Evolutionary conservation across 2,797 vertebrate genomes (phyloP), one percentile per base, ranked within the genome.

Genomic region (Orestias chungarensis): DNA sequence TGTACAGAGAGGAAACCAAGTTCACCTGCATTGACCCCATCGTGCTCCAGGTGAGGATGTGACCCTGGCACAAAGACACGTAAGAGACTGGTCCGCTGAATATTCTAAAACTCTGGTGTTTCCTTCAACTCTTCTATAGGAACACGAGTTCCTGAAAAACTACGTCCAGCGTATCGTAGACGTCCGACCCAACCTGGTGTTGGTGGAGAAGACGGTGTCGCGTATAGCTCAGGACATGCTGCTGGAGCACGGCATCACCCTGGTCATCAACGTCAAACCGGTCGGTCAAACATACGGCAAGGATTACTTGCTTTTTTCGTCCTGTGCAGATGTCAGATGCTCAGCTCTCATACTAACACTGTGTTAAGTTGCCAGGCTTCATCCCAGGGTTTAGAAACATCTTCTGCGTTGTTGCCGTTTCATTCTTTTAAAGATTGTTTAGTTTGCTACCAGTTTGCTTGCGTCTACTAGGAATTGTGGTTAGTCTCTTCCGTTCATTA

Each of bases 161-260:
- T 99, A 99, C 0, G 97, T 99, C 15, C 97, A 98, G 84, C 95
- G 98, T 14, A 99, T 99, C 66, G 97, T 95, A 43, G 98, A 99
- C 69, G 96, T 99, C 61, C 96, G 97, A 23, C 98, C 98, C 7
- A 99, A 95, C 50, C 90, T 99, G 92, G 97, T 99, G 74, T 87
- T 99, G 55, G 98, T 99, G 85, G 98, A 99, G 93, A 99, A 98
- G 92, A 99, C 98, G 0, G 98, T 99, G 75, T 99, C 98, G 29
- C 96, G 98, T 43, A 99, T 99, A 17, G 98, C 98, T 52, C 98
- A 99, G 91, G 98, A 99, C 83, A 96, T 99, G 97, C 94, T 99
- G 78, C 88, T 99, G 43, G 98, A 98, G 81, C 97, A 99, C 61
- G 98, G 98, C 66, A 99, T 99, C 89, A 96, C 96, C 4, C 93